These are phyloP conservation scores for Pimpla rufipes DNA, from an alignment of 2,888 invertebrate genomes.

Conservation along the genomic window DNA sequence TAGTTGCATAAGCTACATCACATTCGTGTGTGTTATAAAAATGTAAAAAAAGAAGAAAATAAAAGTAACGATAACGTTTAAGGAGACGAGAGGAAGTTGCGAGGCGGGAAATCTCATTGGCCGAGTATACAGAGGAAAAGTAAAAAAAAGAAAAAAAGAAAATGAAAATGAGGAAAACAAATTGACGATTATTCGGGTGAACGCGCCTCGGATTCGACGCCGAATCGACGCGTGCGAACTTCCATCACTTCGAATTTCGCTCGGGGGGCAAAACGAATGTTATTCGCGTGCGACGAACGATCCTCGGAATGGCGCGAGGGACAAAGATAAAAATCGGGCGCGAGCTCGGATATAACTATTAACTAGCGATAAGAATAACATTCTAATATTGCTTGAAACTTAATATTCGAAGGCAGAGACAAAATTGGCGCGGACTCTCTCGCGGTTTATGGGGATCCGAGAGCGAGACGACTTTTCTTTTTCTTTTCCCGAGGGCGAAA, in stretches of 20 bases:
- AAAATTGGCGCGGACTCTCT: slow-evolving; percentile 64
- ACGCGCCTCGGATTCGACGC: slow-evolving; percentile 80
- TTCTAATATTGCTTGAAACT: slow-evolving; percentile 59
- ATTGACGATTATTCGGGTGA: slow-evolving; percentile 72
- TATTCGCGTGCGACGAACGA: slow-evolving; percentile 53
- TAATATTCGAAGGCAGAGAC: slow-evolving; percentile 50
- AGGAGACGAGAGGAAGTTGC: slow-evolving; percentile 43
- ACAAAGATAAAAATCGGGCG: slow-evolving; percentile 28
- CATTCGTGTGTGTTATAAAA: slow-evolving; percentile 68
- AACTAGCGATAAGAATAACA: slow-evolving; percentile 60
- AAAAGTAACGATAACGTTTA: slow-evolving; percentile 66
- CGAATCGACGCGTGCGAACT: slow-evolving; percentile 68
- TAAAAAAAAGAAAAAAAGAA: slow-evolving; percentile 31
- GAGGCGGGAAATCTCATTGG: slow-evolving; percentile 48
- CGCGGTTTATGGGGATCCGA: slow-evolving; percentile 66
- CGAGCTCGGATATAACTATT: slow-evolving; percentile 58
- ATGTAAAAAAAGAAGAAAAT: slow-evolving; percentile 68
- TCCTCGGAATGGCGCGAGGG: slow-evolving; percentile 41
- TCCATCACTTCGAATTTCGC: slow-evolving; percentile 66
- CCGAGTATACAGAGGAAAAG: slow-evolving; percentile 34
- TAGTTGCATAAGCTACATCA: slow-evolving; percentile 64
- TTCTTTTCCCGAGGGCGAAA: slow-evolving; percentile 26
- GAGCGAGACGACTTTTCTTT: slow-evolving; percentile 39
- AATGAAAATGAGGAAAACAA: slow-evolving; percentile 67
- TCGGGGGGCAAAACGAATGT: slow-evolving; percentile 55